phyloP scores from a whole-genome alignment of 2,797 vertebrate genomes.

The Novumbra hubbsi region DNA sequence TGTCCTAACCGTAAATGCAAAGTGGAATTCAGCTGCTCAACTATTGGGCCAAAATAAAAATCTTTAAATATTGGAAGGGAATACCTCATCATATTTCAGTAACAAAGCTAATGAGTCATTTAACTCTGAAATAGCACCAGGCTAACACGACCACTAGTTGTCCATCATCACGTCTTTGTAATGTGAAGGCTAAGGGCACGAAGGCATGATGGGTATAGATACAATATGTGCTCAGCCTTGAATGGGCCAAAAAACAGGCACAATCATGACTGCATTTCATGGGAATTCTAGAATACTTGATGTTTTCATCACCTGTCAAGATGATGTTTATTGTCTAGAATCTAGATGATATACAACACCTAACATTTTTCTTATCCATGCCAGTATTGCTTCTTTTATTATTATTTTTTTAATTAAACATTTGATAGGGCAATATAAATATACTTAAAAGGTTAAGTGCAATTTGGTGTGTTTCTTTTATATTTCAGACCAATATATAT shows the following conservation, averaged over 20 bases:
- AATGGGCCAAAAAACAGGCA: background rate
- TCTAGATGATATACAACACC: too few relatives aligned
- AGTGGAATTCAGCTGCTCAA: background rate
- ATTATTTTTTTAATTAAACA: too few relatives aligned
- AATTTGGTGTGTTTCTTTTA: too few relatives aligned
- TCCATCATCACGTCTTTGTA: conserved; percentile 41
- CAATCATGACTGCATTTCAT: background rate
- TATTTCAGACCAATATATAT: too few relatives aligned
- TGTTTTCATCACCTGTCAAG: too few relatives aligned
- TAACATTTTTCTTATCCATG: too few relatives aligned
- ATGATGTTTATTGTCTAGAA: too few relatives aligned
- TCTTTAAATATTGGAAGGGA: conserved; percentile 58
- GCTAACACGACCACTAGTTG: conserved; percentile 25
- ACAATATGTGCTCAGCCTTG: background rate
- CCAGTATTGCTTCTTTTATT: too few relatives aligned
- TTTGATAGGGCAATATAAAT: too few relatives aligned
- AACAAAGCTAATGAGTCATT: conserved; percentile 73
- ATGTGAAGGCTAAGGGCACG: conserved; percentile 19
- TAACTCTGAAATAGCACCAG: conserved; percentile 44
- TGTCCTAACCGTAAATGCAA: background rate
- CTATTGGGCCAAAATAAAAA: background rate
- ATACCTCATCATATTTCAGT: conserved; percentile 66
- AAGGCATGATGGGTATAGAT: background rate
- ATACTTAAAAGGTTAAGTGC: too few relatives aligned
- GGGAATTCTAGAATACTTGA: background rate